Conservation (phyloP, 1,140 invertebrate species). For the Listronotus bonariensis region DNA sequence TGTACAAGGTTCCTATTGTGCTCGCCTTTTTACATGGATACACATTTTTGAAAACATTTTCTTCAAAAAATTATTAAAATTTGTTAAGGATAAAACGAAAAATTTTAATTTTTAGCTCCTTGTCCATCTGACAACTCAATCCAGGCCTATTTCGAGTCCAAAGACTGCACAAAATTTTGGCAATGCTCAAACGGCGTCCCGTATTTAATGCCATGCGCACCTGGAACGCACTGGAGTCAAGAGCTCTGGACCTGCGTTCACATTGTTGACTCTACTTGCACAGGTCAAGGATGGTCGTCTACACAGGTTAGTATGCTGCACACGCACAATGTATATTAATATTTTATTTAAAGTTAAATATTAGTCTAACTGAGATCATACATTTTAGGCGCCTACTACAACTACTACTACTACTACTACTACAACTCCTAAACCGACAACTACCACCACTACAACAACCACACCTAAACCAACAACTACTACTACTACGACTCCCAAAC, state of each 20-base stretch:
- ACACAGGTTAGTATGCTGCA: constrained; percentile 7
- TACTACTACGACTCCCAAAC: constrained; percentile 4
- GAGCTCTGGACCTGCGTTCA: constrained; percentile 40
- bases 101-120: constrained; percentile 5
- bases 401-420: constrained; percentile 7
- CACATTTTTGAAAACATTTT: too few relatives aligned
- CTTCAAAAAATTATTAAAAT: too few relatives aligned
- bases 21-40: too few relatives aligned
- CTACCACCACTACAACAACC: constrained; percentile 5
- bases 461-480: constrained; percentile 49
- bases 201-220: constrained; percentile 52
- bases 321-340: too few relatives aligned
- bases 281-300: constrained; percentile 21
- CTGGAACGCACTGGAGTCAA: constrained; percentile 53
- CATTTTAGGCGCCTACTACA: neutral
- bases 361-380: too few relatives aligned
- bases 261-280: constrained; percentile 13
- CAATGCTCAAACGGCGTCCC: constrained; percentile 60
- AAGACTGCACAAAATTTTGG: constrained; percentile 63
- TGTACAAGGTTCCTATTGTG: too few relatives aligned
- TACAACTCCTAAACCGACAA: constrained; percentile 12
- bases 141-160: constrained; percentile 28
- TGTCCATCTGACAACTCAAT: constrained; percentile 14
- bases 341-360: too few relatives aligned
- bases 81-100: too few relatives aligned